Percentiles rank a stretch among this genome's conserved stretches.
Evolutionary conservation across 2,113 vertebrate genomes (phyloP).

Genomic region (Struthio camelus): DNA sequence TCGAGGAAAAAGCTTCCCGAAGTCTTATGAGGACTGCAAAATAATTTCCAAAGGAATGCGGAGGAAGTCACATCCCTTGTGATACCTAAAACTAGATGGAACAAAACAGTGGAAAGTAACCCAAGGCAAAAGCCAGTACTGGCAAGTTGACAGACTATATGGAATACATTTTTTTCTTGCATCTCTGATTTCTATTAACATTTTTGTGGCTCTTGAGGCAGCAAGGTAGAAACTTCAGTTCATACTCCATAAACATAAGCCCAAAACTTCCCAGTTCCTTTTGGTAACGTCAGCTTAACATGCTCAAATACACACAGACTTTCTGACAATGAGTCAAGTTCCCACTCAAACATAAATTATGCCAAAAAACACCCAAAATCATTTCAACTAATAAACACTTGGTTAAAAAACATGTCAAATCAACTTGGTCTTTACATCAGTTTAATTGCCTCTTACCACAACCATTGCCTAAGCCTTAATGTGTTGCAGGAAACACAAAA

Average conservation of each 20-base stretch:
- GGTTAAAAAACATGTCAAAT: slow-evolving; percentile 57
- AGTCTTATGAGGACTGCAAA: not conserved
- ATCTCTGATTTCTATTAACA: slow-evolving; percentile 39
- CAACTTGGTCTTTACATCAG: slow-evolving; percentile 31
- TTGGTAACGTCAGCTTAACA: slow-evolving; percentile 38
- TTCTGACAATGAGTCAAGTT: slow-evolving; percentile 56
- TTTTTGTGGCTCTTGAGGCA: slow-evolving; percentile 43
- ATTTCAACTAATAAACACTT: slow-evolving; percentile 67
- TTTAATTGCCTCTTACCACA: slow-evolving; percentile 50
- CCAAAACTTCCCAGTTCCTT: slow-evolving; percentile 40
- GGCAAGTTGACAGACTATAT: not conserved
- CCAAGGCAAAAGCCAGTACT: not conserved
- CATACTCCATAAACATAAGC: slow-evolving; percentile 15
- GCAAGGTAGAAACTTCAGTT: slow-evolving; percentile 42
- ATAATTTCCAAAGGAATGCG: slow-evolving; percentile 21
- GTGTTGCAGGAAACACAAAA: not conserved
- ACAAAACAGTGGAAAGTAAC: not conserved
- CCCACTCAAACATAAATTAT: slow-evolving; percentile 45
- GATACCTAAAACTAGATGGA: not conserved
- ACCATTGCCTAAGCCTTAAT: not conserved
- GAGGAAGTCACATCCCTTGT: not conserved
- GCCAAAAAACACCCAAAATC: slow-evolving; percentile 53
- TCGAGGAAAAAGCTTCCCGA: not conserved
- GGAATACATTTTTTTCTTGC: not conserved
- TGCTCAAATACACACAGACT: slow-evolving; percentile 32